Evolutionary conservation across 2,113 vertebrate genomes (phyloP), one percentile per base, ranked within the genome.

Genomic region (Salvelinus sp.): DNA sequence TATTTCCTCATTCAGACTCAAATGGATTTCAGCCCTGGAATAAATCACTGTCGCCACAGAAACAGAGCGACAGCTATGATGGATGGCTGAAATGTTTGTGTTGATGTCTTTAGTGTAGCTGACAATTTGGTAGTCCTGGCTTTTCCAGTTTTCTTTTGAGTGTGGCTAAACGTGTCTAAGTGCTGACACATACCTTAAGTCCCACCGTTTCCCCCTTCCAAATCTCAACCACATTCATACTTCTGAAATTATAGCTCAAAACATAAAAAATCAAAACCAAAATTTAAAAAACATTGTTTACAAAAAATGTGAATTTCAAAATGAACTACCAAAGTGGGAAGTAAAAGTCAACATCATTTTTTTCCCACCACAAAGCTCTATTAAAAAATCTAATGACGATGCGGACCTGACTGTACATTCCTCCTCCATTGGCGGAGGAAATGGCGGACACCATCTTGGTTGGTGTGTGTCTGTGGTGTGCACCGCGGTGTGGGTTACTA

Each of bases 51-150:
- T 93, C 91, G 88, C 85, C 85, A 89, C 89, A 88, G 90, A 93
- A 92, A 93, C 84, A 78, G 83, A 84, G 86, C 69, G 89, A 93
- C 92, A 90, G 91, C 88, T 90, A 87, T 94, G 93, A 94, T 94
- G 91, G 91, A 94, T 94, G 92, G 91, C 90, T 88, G 82, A 91
- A 92, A 90, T 92, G 89, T 92, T 93, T 91, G 88, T 89, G 87
- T 94, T 93, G 91, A 93, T 93, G 92, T 94, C 91, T 93, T 93
- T 93, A 94, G 93, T 92, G 92, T 91, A 92, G 91, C 91, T 91
- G 92, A 93, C 92, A 91, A 94, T 94, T 93, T 93, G 91, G 87
- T 90, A 83, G 90, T 92, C 89, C 85, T 69, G 87, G 89, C 80
- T 90, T 92, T 93, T 88, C 79, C 83, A 88, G 85, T 88, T 90